These are phyloP conservation scores for Pharmacophagus antenor DNA, from an alignment of 2,888 invertebrate genomes.

Conservation along the genomic window DNA sequence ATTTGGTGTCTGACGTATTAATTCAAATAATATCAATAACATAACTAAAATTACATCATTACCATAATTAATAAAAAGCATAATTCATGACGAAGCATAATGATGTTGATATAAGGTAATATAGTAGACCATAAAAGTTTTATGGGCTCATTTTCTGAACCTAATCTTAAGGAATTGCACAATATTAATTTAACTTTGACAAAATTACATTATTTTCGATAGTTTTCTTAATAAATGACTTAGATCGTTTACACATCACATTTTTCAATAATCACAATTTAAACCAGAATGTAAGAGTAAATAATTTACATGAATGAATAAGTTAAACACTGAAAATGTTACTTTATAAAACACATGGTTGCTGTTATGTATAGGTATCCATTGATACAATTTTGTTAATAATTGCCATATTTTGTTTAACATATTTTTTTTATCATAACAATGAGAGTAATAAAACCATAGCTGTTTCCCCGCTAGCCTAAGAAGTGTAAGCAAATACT, in stretches of 20 bases:
- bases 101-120: no score
- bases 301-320: background rate
- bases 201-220: no score
- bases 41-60: background rate
- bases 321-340: background rate
- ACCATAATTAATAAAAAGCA: background rate
- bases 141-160: no score
- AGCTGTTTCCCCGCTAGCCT: background rate
- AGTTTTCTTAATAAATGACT: no score
- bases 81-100: background rate
- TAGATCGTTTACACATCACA: background rate
- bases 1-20: constrained; percentile 11
- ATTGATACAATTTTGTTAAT: constrained; percentile 4
- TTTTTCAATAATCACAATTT: background rate
- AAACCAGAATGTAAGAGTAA: background rate
- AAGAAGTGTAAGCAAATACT: constrained; percentile 23
- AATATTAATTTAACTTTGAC: no score
- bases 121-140: no score
- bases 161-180: no score
- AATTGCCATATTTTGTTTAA: background rate
- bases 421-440: background rate
- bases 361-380: constrained; percentile 2
- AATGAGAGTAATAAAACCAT: background rate
- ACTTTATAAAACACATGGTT: background rate
- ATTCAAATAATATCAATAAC: background rate